Evolutionary conservation across 2,888 invertebrate genomes (phyloP).

Genomic region (Pyrrhosoma nymphula): DNA sequence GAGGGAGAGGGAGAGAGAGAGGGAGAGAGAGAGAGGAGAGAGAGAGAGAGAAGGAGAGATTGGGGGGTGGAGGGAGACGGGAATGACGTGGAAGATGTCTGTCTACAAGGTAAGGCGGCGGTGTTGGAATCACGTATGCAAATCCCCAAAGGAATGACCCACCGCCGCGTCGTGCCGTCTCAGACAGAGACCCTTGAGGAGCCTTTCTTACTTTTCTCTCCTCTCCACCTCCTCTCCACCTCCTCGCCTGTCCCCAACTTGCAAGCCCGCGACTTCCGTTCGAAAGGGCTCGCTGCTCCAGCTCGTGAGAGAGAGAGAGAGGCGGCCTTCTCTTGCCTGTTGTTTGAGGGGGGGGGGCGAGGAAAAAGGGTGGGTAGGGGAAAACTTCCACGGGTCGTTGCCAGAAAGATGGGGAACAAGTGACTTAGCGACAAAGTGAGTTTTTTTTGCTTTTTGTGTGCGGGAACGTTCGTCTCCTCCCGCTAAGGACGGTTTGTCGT

Average conservation of each 20-base stretch:
- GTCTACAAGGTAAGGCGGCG: neutral
- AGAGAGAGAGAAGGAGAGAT: neutral
- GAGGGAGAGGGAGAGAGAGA: neutral
- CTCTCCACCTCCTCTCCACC: no score
- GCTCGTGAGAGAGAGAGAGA: neutral
- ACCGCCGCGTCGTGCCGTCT: neutral
- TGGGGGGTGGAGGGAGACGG: neutral
- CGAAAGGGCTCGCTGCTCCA: neutral
- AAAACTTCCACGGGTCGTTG: neutral
- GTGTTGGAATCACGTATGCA: neutral
- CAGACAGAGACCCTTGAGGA: neutral
- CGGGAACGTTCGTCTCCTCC: neutral
- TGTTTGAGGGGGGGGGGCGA: no score
- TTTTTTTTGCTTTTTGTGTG: neutral
- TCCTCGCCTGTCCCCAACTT: neutral
- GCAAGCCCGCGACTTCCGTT: neutral
- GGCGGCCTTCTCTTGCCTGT: neutral
- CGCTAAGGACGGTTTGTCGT: neutral
- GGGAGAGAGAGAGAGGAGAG: no score
- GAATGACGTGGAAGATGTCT: neutral
- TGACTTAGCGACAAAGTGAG: slow-evolving; percentile 14
- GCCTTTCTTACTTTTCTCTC: neutral
- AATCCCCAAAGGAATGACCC: slow-evolving; percentile 18
- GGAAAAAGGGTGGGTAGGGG: no score
- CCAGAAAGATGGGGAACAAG: slow-evolving; percentile 11